Base-by-base conservation (phyloP, 2,888 invertebrate genomes). In the Siphonodentalium dalli region DNA sequence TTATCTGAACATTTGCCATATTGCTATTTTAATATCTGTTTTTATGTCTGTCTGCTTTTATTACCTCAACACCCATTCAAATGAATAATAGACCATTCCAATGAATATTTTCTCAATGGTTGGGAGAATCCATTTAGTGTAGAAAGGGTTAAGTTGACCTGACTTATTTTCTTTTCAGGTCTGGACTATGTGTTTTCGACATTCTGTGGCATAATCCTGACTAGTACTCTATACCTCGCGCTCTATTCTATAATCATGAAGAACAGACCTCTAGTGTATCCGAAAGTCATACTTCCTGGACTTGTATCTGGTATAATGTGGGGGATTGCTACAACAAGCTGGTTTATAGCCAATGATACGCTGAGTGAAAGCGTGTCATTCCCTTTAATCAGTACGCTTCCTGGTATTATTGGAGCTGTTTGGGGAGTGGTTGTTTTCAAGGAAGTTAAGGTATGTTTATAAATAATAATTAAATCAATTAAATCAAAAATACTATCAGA, bases 301-400 rank as follows among this genome's bases (percentile, higher is more conserved):
- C 63, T 83, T 33, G 55, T 79, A n/a, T 78, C 82, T 3, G 85
- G 85, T 0, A 37, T 79, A 8, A 76, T 85, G 75, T 85, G 85
- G 84, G 81, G 75, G 4, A 61, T 83, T 7, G 85, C 83, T 20
- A 80, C 82, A n/a, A 67, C 78, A 5, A 70, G 76, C 29, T 85
- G 83, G 76, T 84, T 85, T 69, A 68, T 85, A 13, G 84, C 85
- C 24, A 85, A 85, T 67, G 74, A 79, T 49, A 69, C 72, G 3
- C 71, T 85, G 24, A 81, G 82, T 1, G 81, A 83, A 60, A 71
- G 83, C n/a, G 79, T 84, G 46, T 78, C 82, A 21, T 84, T 83
- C 58, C 84, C 84, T 13, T 83, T 84, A 39, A 77, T 84, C 13
- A 78, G 83, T 20, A 80, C 83, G 23, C 72, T 79, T 20, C 84